A percentile compares a stretch with the other conserved stretches of the same genome.
phyloP scores from a whole-genome alignment of 2,888 invertebrate genomes.

The Cyaniris semiargus region DNA sequence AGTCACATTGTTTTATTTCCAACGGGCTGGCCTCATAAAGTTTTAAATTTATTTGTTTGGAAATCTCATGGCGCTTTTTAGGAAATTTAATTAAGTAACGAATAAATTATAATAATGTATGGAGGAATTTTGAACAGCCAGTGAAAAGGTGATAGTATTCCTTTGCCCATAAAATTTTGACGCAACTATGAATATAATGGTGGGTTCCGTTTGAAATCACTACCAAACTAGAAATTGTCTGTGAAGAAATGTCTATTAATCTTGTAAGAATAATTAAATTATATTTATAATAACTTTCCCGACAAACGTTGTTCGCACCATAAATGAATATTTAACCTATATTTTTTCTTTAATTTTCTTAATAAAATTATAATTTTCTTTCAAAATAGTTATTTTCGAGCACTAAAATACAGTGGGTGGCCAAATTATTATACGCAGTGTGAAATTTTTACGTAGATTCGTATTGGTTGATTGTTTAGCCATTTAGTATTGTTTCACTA shows the following conservation, averaged over 20 bases:
- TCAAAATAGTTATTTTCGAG: no score
- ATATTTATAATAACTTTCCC: neutral
- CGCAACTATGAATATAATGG: neutral
- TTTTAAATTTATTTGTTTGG: conserved; percentile 16
- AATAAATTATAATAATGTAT: conserved; percentile 17
- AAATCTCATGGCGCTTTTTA: conserved; percentile 16
- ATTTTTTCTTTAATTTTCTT: no score
- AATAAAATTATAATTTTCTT: no score
- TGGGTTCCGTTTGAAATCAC: neutral
- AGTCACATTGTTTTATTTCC: conserved; percentile 14
- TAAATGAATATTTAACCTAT: neutral
- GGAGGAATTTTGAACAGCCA: neutral
- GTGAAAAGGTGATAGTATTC: conserved; percentile 16
- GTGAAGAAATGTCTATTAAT: neutral
- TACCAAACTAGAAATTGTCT: neutral
- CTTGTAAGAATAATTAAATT: neutral
- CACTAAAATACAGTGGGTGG: no score
- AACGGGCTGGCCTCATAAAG: conserved; percentile 20
- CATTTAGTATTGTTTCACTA: no score
- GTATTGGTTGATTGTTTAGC: no score
- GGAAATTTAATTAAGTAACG: conserved; percentile 20
- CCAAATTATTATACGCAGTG: no score
- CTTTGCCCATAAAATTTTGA: neutral
- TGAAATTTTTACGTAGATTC: no score
- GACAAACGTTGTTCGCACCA: neutral